Evolutionary conservation across 2,113 vertebrate genomes (phyloP), one percentile per base, ranked within the genome.

Genomic region (Okapia johnstoni): DNA sequence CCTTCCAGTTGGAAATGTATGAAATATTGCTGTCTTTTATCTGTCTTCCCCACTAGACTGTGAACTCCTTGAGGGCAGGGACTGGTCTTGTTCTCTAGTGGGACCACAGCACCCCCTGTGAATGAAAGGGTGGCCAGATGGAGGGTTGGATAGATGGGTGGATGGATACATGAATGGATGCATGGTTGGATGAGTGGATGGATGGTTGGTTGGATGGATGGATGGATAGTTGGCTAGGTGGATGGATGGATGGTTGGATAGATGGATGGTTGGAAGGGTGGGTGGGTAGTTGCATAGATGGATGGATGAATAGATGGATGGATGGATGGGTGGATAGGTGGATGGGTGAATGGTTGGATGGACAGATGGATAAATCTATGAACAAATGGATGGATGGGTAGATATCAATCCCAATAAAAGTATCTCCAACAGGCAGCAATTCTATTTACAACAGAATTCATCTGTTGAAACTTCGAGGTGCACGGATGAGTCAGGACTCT

Each of bases 181-280:
- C 15, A 43, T 23, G 23, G 13, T 3, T 30, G 2, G 3, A 12
- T 52, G 58, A 25, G 3, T 40, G 7, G 54, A 50, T 33, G 26
- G 7, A 13, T n/a, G 3, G 1, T 33, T 88, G n/a, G 16, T 0
- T n/a, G 54, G 33, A 7, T 26, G 25, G 36, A 0, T 12, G 26
- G 21, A 15, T 23, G 36, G 3, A 3, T 55, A 9, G 21, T 0
- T 25, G 13, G 4, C 40, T 40, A 40, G 40, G 1, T n/a, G 23
- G 16, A 3, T 79, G 14, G 30, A 1, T 30, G 30, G 1, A 7
- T 58, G 26, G 11, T 9, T 21, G 7, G 6, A 3, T 52, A 2
- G 17, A 19, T 73, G 23, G 30, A 7, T 46, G 52, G 33, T 2
- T n/a, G 52, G 33, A 6, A 46, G 17, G 60, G 33, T 6, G 25